Base-by-base conservation (phyloP, 2,797 vertebrate genomes). In the Hypotaenidia philippensis region DNA sequence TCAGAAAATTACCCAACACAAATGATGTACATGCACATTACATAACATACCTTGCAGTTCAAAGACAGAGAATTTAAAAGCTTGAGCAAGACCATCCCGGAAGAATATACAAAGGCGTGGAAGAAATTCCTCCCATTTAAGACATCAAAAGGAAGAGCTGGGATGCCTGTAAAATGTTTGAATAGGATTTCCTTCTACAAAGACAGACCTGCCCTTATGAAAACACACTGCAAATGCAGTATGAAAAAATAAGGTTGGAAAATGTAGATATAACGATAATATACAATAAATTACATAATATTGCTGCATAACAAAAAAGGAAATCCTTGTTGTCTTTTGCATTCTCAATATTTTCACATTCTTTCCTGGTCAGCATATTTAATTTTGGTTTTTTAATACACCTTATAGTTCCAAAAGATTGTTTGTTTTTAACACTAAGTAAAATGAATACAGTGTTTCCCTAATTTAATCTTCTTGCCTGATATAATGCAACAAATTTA, bases 381-480 rank as follows among this genome's bases (percentile, higher is more conserved):
- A 3, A 36, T 50, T 78, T 32, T 2, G 56, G 26, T 44, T 53
- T 47, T 88, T 88, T 80, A 45, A 55, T 66, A 40, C 5, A 29
- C n/a, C 61, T 90, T 15, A 83, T 53, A 34, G 11, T 52, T 69
- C 25, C 31, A 72, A 91, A 84, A 81, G 29, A 75, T 57, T 88
- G 8, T 31, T 63, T 80, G 18, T 13, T 75, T 74, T 81, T 86
- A 47, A 40, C 20, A 55, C 26, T 55, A 77, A 86, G 70, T 84
- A 79, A 95, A 96, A 84, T 50, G 13, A 68, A 53, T 66, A 68
- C 31, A 49, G 11, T 20, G 11, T 84, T 96, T 84, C 55, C 69
- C 45, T 94, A 94, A 95, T 89, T 96, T 95, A 94, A 95, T 93
- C n/a, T 90, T 90, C 45, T 89, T 75, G 38, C 57, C 59, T 93